These are phyloP conservation scores for Semotilus atromaculatus DNA, from an alignment of 2,797 vertebrate species.

Conservation along the genomic window DNA sequence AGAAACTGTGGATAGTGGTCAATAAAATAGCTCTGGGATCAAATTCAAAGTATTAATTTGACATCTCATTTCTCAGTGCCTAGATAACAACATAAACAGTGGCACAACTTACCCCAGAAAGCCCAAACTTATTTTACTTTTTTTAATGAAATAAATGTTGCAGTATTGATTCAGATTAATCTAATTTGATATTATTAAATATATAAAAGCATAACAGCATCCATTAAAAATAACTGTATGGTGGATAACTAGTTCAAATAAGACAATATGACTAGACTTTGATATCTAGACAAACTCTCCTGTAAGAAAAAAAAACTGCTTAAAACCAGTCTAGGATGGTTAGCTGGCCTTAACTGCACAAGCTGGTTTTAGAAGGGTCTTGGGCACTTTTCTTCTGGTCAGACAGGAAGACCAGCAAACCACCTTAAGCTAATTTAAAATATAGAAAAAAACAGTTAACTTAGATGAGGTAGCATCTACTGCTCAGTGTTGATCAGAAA, in stretches of 20 bases:
- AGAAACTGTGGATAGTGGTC: no score
- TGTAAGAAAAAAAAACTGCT: neutral
- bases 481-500: neutral
- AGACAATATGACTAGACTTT: neutral
- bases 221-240: neutral
- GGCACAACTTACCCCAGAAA: neutral
- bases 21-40: neutral
- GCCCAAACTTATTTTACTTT: neutral
- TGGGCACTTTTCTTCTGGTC: neutral
- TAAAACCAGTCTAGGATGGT: neutral
- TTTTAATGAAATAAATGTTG: neutral
- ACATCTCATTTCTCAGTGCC: neutral
- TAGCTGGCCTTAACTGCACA: neutral
- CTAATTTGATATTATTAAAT: neutral
- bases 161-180: neutral
- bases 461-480: neutral
- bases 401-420: neutral
- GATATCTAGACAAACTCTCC: neutral
- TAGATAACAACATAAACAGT: neutral
- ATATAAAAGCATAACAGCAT: no score
- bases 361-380: neutral
- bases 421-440: neutral
- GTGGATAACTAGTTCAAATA: neutral
- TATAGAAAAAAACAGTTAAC: neutral
- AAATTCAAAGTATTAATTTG: neutral